A percentile compares a stretch with the other conserved stretches of the same genome.
Conservation (phyloP, 2,888 invertebrate species). For the Coecobrya sp. region DNA sequence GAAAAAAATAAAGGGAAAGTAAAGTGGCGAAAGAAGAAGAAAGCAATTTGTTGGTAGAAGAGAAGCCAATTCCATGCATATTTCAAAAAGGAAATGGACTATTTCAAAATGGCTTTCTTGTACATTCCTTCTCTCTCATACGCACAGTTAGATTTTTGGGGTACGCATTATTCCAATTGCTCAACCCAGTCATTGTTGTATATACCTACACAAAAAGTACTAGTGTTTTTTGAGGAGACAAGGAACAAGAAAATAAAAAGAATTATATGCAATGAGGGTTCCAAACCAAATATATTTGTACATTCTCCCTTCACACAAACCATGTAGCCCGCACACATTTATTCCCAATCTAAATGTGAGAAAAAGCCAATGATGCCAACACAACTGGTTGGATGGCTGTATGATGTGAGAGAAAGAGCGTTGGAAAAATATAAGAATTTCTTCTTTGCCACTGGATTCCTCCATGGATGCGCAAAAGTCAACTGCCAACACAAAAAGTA, state of each 20-base stretch:
- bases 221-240: neutral
- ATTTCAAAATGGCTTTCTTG: constrained; percentile 49
- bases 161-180: neutral
- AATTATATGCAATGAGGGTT: constrained; percentile 23
- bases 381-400: constrained; percentile 5
- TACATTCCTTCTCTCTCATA: constrained; percentile 6
- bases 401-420: neutral
- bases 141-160: constrained; percentile 26
- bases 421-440: constrained; percentile 23
- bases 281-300: neutral
- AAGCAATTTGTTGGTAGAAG: constrained; percentile 61
- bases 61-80: constrained; percentile 73
- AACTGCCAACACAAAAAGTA: constrained; percentile 25
- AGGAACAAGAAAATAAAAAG: constrained; percentile 10
- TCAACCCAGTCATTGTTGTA: neutral
- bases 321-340: constrained; percentile 17
- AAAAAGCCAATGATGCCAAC: constrained; percentile 61
- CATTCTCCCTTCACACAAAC: neutral
- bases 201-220: constrained; percentile 3
- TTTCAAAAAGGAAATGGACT: constrained; percentile 72
- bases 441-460: neutral
- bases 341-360: constrained; percentile 63
- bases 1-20: neutral
- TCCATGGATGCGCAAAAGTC: constrained; percentile 49
- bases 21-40: constrained; percentile 46